phyloP scores from a whole-genome alignment of 2,888 invertebrate genomes.

The Dendrolimus houi region DNA sequence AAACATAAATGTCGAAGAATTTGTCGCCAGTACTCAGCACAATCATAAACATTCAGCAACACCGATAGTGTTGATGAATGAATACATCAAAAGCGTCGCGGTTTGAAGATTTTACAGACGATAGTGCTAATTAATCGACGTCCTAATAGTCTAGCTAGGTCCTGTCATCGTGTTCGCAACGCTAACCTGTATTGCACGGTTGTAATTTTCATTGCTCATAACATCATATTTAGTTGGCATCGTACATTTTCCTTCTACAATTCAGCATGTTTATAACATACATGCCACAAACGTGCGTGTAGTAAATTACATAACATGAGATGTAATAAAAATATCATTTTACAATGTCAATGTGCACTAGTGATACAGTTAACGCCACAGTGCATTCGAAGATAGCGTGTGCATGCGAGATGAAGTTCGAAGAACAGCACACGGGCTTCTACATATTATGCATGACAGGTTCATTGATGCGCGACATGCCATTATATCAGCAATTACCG shows the following conservation, averaged over 20 bases:
- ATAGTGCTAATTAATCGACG: constrained; percentile 37
- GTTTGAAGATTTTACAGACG: constrained; percentile 24
- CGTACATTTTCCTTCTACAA: neutral
- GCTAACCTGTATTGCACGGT: constrained; percentile 30
- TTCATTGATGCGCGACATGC: neutral
- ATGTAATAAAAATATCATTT: neutral
- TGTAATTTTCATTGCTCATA: constrained; percentile 21
- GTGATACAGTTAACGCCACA: neutral
- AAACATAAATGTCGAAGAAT: neutral
- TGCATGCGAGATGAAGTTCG: neutral
- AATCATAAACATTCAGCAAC: constrained; percentile 11
- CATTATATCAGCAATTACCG: neutral
- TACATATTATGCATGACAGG: constrained; percentile 1
- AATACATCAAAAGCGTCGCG: constrained; percentile 30
- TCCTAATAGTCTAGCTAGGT: constrained; percentile 28
- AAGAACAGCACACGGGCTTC: neutral
- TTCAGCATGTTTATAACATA: neutral
- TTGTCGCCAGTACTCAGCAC: neutral
- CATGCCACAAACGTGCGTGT: neutral
- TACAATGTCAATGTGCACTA: neutral
- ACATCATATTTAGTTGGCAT: neutral
- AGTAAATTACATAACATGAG: neutral
- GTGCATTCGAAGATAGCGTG: neutral
- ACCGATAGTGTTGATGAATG: constrained; percentile 33
- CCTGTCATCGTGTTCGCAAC: constrained; percentile 25